Conservation (phyloP, 2,888 invertebrate species). For the Netelia inedita region DNA sequence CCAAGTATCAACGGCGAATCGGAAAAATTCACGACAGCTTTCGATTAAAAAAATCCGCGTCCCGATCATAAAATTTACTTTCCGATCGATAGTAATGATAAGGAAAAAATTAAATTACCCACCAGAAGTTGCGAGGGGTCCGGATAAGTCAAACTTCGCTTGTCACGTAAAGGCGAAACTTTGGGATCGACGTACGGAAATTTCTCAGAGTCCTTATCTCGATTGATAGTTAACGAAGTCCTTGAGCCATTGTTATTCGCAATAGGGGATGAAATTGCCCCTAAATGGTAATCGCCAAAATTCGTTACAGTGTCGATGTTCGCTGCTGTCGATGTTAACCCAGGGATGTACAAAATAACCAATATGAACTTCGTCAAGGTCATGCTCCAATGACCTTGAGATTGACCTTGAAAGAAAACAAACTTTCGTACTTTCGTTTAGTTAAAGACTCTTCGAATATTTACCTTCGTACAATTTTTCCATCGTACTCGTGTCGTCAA, state of each 20-base stretch:
- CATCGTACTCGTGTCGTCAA: too few relatives aligned
- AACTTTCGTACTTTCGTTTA: too few relatives aligned
- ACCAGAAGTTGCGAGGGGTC: constrained; percentile 78
- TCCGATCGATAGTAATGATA: neutral
- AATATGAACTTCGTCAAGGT: too few relatives aligned
- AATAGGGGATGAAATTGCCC: neutral
- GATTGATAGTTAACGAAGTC: neutral
- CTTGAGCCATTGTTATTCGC: neutral
- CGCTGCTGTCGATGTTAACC: too few relatives aligned
- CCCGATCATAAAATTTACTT: neutral
- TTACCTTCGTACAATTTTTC: too few relatives aligned
- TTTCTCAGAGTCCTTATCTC: neutral
- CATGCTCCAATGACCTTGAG: too few relatives aligned
- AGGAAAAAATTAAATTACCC: constrained; percentile 60
- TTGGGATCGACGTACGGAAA: neutral
- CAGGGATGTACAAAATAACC: too few relatives aligned
- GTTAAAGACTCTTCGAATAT: too few relatives aligned
- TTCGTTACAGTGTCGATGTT: neutral
- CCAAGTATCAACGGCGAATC: neutral
- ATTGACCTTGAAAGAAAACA: too few relatives aligned
- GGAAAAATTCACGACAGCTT: neutral
- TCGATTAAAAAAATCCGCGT: neutral
- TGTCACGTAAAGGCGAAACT: constrained; percentile 62
- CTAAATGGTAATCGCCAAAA: neutral
- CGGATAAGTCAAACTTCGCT: constrained; percentile 78